A percentile compares a stretch with the other conserved stretches of the same genome.
Conservation (phyloP, 2,113 vertebrate genomes). For the Hippocampus mohnikei region DNA sequence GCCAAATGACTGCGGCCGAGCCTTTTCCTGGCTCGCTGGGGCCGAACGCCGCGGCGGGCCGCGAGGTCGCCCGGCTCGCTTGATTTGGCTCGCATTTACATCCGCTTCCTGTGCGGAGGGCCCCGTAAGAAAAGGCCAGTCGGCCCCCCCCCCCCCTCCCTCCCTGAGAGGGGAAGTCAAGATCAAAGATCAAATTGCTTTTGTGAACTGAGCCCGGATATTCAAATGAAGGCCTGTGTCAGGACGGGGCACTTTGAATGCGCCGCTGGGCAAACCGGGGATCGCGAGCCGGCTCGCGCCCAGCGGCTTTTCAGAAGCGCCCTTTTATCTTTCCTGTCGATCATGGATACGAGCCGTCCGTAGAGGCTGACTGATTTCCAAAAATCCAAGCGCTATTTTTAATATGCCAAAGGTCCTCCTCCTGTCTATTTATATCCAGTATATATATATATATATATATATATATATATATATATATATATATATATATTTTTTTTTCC, state of each 20-base stretch:
- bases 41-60: slow-evolving; percentile 59
- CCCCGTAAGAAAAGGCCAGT: slow-evolving; percentile 53
- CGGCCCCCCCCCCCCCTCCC: slow-evolving; percentile 39
- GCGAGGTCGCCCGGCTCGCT: slow-evolving; percentile 59
- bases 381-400: too few relatives aligned
- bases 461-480: too few relatives aligned
- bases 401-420: too few relatives aligned
- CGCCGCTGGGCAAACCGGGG: background rate
- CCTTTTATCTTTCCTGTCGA: background rate
- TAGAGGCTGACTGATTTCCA: too few relatives aligned
- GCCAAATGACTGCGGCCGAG: slow-evolving; percentile 70
- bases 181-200: slow-evolving; percentile 60
- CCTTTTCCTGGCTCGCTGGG: slow-evolving; percentile 68
- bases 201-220: slow-evolving; percentile 16
- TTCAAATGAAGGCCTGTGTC: background rate
- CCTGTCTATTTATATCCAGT: too few relatives aligned
- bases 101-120: slow-evolving; percentile 63
- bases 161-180: slow-evolving; percentile 65
- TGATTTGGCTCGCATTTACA: slow-evolving; percentile 75
- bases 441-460: too few relatives aligned
- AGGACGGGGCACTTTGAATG: background rate
- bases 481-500: too few relatives aligned
- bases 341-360: background rate
- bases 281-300: background rate
- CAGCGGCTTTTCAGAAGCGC: background rate